These are phyloP conservation scores for Geococcyx californianus DNA, from an alignment of 2,113 vertebrate genomes.

Conservation along the genomic window DNA sequence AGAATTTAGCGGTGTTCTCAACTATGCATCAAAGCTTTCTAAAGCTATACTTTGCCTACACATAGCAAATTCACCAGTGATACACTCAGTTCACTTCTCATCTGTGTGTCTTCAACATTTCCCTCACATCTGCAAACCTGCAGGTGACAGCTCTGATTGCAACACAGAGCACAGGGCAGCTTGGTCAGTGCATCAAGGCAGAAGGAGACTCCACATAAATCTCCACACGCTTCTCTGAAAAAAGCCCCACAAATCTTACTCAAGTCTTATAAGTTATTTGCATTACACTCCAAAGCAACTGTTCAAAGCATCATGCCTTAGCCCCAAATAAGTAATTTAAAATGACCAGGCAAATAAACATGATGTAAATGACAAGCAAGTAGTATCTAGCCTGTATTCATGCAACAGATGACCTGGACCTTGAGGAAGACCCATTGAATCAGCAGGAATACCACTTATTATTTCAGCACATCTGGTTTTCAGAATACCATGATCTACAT, in stretches of 20 bases:
- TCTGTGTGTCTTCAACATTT: neutral
- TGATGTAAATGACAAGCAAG: neutral
- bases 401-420: neutral
- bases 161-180: neutral
- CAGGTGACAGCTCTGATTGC: neutral
- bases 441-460: neutral
- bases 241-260: neutral
- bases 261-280: neutral
- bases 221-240: neutral
- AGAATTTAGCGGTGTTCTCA: neutral
- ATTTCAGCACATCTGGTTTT: neutral
- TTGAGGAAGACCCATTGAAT: neutral
- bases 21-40: neutral
- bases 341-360: neutral
- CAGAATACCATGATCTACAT: neutral
- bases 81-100: neutral
- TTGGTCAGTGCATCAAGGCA: neutral
- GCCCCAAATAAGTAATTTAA: neutral
- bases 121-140: neutral
- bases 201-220: neutral
- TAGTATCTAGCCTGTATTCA: neutral
- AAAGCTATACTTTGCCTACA: neutral
- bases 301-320: neutral
- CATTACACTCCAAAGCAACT: neutral
- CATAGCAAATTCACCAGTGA: neutral